A percentile compares a stretch with the other conserved stretches of the same genome.
These are phyloP conservation scores for Acromyrmex heyeri DNA, from an alignment of 1,140 invertebrate genomes.

Conservation along the genomic window DNA sequence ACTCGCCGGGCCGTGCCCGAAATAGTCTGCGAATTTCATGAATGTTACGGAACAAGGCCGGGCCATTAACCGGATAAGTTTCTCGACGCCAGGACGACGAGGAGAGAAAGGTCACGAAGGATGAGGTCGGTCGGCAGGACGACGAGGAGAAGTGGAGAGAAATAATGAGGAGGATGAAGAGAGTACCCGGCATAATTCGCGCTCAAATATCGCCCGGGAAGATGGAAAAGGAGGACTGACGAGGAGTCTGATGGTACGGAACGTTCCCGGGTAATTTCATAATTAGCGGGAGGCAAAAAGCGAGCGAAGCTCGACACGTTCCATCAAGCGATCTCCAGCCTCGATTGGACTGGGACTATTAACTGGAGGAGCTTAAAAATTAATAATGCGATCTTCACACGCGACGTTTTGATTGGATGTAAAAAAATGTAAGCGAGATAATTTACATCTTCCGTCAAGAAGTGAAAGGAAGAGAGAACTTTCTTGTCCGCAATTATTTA, in stretches of 20 bases:
- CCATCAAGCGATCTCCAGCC: conserved; percentile 60
- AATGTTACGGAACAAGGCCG: conserved; percentile 60
- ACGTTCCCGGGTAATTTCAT: conserved; percentile 73
- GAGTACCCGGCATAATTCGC: conserved; percentile 75
- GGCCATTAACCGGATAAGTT: conserved; percentile 72
- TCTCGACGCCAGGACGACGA: conserved; percentile 47
- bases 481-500: conserved; percentile 25
- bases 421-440: conserved; percentile 20
- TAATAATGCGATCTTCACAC: conserved; percentile 69
- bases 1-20: background rate
- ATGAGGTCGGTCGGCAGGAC: conserved; percentile 29
- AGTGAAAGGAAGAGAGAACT: background rate
- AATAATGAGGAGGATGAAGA: conserved; percentile 77
- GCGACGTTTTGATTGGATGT: background rate
- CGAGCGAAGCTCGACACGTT: conserved; percentile 53
- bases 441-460: conserved; percentile 20
- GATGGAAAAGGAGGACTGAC: conserved; percentile 50
- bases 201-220: conserved; percentile 70
- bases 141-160: conserved; percentile 21
- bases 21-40: conserved; percentile 62
- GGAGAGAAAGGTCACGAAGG: conserved; percentile 51
- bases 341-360: conserved; percentile 66
- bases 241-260: conserved; percentile 36
- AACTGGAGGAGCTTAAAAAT: conserved; percentile 60
- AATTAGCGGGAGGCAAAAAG: conserved; percentile 73